These are phyloP conservation scores for Bolinopsis microptera DNA, from an alignment of 37 sponge, comb jelly and placozoan species.

Conservation along the genomic window DNA sequence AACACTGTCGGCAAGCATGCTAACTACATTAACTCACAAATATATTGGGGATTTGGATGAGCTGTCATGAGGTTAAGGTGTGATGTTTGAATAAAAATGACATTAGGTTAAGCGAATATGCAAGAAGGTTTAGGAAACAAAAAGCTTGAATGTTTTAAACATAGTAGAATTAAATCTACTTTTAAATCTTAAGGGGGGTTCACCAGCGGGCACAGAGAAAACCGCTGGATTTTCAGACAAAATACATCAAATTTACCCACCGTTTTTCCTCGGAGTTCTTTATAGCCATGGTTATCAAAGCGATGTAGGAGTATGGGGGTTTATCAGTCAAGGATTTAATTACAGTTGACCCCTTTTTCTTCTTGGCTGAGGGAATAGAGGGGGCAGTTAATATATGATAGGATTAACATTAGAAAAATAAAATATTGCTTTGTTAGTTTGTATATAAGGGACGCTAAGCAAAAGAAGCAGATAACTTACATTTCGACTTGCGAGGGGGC, in stretches of 20 bases:
- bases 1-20: not conserved
- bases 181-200: not conserved
- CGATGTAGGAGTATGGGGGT: conserved; percentile 94
- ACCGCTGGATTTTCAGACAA: not conserved
- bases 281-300: conserved; percentile 91
- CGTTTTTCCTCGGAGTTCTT: conserved; percentile 71
- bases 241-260: not conserved
- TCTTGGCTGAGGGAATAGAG: conserved; percentile 10
- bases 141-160: not conserved
- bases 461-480: not conserved
- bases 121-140: not conserved
- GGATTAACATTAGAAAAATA: not conserved
- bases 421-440: too few species aligned
- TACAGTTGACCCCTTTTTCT: not conserved
- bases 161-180: not conserved
- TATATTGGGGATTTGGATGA: not conserved
- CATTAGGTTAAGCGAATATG: not conserved
- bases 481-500: not conserved
- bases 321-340: conserved; percentile 67
- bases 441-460: too few species aligned
- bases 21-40: not conserved
- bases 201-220: not conserved
- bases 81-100: not conserved
- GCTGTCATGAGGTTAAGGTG: not conserved
- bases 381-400: not conserved